Evolutionary conservation across 23 tunicate species (phyloP), one percentile per base, ranked within the genome.

Genomic region (Corella eumyota): DNA sequence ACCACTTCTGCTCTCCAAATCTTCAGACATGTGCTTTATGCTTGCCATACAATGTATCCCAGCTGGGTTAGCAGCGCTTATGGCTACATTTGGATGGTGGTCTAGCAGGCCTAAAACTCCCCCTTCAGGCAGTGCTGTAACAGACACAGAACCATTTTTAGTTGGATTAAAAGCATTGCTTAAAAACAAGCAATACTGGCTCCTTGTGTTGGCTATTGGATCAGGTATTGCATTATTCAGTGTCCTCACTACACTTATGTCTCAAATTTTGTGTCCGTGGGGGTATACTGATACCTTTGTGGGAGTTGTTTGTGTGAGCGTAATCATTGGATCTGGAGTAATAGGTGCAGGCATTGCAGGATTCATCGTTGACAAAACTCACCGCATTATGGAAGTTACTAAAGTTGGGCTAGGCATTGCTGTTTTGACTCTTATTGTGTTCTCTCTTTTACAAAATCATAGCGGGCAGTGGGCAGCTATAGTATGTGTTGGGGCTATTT

Each of bases 51-150:
- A 86, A 37, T 56, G 80, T 40, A 67, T 72, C 26, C 95, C 95
- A 6, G 95, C 83, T 5, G 50, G 40, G 21, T 17, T 86, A 13
- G 95, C 86, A 36, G 80, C 68, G 9, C 40, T 86, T 6, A 86
- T 86, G 95, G 95, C 95, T 13, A 86, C 95, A 28, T 72, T 86
- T 66, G 95, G 95, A 3, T 65, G 84, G 73, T 86, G 95, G 71
- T 31, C 65, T 44, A 86, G 71, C 49, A 52, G 50, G 25, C 95
- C 95, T 5, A 67, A 70, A 27, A 65, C 86, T 2, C 95, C 95
- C 0, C 95, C 95, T 6, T 65, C 85, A 0, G 23, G 73, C 5
- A 86, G 95, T 47, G 95, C 95, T 28, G 76, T 59, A 26, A 37
- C 80, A 6, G 63, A 64, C 22, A 77, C 95, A 6, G 80, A 86